phyloP scores from a whole-genome alignment of 1,140 invertebrate genomes.

The Drosophila takahashii region DNA sequence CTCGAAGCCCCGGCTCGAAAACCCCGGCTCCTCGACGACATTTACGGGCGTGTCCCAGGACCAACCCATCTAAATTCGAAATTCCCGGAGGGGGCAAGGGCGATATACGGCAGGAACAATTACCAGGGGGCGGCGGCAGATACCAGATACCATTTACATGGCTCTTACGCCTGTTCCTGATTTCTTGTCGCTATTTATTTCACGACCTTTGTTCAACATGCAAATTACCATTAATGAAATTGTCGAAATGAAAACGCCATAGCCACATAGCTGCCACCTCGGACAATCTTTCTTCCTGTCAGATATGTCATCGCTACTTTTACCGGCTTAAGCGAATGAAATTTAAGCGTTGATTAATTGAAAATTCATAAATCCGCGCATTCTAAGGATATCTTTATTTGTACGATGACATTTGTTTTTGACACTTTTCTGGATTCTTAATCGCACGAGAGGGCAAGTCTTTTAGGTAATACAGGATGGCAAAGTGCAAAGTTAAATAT shows the following conservation, averaged over 20 bases:
- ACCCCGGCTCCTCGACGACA: slow-evolving; percentile 50
- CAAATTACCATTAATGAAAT: slow-evolving; percentile 78
- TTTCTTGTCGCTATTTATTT: slow-evolving; percentile 82
- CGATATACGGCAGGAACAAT: slow-evolving; percentile 50
- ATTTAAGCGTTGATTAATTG: slow-evolving; percentile 67
- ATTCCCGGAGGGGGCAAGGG: slow-evolving; percentile 5
- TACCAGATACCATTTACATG: slow-evolving; percentile 58
- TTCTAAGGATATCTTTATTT: not conserved
- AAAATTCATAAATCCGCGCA: slow-evolving; percentile 53
- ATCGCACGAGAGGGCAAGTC: too few relatives aligned
- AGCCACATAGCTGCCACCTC: not conserved
- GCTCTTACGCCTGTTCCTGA: slow-evolving; percentile 55
- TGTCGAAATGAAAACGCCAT: slow-evolving; percentile 39
- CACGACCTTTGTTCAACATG: slow-evolving; percentile 69
- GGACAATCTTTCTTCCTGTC: slow-evolving; percentile 72
- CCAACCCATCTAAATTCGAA: not conserved
- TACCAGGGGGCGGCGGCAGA: slow-evolving; percentile 55
- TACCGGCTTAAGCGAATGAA: not conserved
- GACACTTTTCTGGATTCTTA: too few relatives aligned
- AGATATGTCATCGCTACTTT: slow-evolving; percentile 66
- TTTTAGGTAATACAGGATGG: too few relatives aligned
- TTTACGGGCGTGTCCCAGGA: slow-evolving; percentile 65
- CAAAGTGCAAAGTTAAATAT: too few relatives aligned
- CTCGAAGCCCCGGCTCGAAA: not conserved
- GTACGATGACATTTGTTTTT: too few relatives aligned